phyloP scores from a whole-genome alignment of 2,113 vertebrate species.

The Emberiza fucata region DNA sequence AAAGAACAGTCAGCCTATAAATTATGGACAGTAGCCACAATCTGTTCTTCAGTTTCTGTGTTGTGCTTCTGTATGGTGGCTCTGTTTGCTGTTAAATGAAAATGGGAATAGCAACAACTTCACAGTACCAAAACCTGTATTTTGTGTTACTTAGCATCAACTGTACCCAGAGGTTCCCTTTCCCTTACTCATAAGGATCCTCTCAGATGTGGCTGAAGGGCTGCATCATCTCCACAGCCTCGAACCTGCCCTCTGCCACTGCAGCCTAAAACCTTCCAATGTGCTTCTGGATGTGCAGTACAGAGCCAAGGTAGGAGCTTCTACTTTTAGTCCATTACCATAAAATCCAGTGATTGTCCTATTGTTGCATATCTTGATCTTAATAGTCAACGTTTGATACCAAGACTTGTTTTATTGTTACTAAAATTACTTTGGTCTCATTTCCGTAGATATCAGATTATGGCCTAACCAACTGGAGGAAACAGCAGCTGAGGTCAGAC shows the following conservation, averaged over 20 bases:
- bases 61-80: not conserved
- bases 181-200: slow-evolving; percentile 60
- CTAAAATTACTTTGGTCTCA: not conserved
- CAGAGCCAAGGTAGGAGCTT: slow-evolving; percentile 70
- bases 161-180: slow-evolving; percentile 66
- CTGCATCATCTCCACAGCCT: slow-evolving; percentile 68
- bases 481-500: not conserved
- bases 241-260: slow-evolving; percentile 28
- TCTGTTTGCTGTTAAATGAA: not conserved
- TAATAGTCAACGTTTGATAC: not conserved
- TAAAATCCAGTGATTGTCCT: not conserved
- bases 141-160: slow-evolving; percentile 35
- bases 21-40: not conserved
- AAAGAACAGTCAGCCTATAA: not conserved
- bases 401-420: not conserved
- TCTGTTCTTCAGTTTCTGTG: not conserved
- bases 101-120: not conserved
- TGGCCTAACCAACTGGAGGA: slow-evolving; percentile 37
- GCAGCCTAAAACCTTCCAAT: slow-evolving; percentile 72
- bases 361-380: not conserved
- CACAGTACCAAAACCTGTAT: not conserved
- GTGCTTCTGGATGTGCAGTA: slow-evolving; percentile 69
- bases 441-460: slow-evolving; percentile 54
- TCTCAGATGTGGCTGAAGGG: slow-evolving; percentile 69
- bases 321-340: not conserved